phyloP scores from a whole-genome alignment of 2,113 vertebrate genomes.

The Aix galericulata region DNA sequence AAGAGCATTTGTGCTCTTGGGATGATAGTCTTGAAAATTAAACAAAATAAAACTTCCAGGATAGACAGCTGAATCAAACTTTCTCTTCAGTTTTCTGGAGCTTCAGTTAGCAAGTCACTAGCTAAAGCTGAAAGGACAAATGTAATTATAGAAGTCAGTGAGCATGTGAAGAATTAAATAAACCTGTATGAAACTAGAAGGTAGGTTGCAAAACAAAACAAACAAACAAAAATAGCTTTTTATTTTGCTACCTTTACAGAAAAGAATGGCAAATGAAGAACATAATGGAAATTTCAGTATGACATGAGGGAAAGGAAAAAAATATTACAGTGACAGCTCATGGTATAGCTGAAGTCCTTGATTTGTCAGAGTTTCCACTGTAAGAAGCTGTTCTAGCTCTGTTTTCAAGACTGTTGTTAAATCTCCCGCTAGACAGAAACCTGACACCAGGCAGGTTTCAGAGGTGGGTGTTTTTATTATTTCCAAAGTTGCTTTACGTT shows the following conservation, averaged over 20 bases:
- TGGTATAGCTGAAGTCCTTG: background rate
- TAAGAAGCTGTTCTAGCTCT: background rate
- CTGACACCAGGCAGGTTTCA: background rate
- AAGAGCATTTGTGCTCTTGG: background rate
- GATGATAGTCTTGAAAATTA: background rate
- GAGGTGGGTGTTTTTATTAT: background rate
- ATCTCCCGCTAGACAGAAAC: background rate
- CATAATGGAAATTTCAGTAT: slow-evolving; percentile 10
- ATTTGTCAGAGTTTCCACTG: background rate
- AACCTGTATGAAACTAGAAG: background rate
- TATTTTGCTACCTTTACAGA: background rate
- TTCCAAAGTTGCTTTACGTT: background rate
- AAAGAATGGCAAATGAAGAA: slow-evolving; percentile 11
- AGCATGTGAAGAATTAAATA: background rate
- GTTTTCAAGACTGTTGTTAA: slow-evolving; percentile 3
- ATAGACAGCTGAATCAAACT: background rate
- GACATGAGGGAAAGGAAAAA: background rate
- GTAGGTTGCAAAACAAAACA: background rate
- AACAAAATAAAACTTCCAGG: background rate
- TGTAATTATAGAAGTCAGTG: background rate
- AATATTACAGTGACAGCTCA: background rate
- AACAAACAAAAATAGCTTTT: background rate
- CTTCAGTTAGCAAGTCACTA: background rate
- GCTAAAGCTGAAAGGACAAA: background rate
- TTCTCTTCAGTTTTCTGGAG: background rate